A percentile compares a stretch with the other conserved stretches of the same genome.
Evolutionary conservation across 2,888 invertebrate species (phyloP).

Genomic region (Molorchus minor): DNA sequence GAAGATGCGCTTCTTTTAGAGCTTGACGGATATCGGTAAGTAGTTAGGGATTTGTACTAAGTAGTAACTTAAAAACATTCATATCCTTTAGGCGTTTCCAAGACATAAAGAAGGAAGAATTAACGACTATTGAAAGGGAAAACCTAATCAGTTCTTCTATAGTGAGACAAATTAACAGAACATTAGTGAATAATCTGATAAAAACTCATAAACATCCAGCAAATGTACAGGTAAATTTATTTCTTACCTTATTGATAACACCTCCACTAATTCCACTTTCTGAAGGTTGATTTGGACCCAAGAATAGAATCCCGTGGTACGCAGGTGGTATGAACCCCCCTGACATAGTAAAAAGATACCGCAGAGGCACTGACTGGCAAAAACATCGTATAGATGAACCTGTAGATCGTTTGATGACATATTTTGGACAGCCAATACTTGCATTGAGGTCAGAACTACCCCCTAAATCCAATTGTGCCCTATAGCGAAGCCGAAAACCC

Average conservation of each 20-base stretch:
- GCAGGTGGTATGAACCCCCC: conserved; percentile 77
- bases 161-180: conserved; percentile 75
- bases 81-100: conserved; percentile 48
- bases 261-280: too few species aligned
- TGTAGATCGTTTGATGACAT: conserved; percentile 75
- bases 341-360: conserved; percentile 59
- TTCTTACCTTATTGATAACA: too few species aligned
- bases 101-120: conserved; percentile 49
- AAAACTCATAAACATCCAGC: conserved; percentile 71
- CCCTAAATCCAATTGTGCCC: conserved; percentile 71
- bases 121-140: conserved; percentile 57
- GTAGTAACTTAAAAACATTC: not conserved
- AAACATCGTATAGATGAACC: conserved; percentile 66
- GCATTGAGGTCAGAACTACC: conserved; percentile 76
- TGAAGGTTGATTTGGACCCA: conserved; percentile 78
- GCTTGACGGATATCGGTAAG: conserved; percentile 67
- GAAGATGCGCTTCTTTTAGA: conserved; percentile 75
- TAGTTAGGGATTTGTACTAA: conserved; percentile 3
- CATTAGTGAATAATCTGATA: conserved; percentile 69
- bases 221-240: conserved; percentile 66
- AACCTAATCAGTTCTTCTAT: conserved; percentile 66
- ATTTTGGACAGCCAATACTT: conserved; percentile 73
- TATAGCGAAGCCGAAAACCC: conserved; percentile 67
- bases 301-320: conserved; percentile 89
- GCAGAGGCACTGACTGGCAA: conserved; percentile 54